These are phyloP conservation scores for Drosophila koepferae DNA, from an alignment of 2,888 invertebrate species.

Conservation along the genomic window DNA sequence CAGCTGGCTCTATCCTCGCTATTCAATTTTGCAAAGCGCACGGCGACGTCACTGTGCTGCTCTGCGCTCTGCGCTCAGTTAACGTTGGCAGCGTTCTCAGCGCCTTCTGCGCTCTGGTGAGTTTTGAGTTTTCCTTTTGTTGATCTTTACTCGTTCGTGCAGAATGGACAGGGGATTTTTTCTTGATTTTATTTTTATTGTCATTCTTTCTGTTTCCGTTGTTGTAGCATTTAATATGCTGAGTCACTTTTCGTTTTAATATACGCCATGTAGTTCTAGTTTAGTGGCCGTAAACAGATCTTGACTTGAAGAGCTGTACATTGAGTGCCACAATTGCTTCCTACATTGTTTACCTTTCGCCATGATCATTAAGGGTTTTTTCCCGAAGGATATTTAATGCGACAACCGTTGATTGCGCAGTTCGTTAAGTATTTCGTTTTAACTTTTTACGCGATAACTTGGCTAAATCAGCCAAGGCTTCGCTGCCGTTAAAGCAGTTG, in stretches of 20 bases:
- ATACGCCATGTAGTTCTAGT: constrained; percentile 54
- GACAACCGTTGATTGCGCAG: constrained; percentile 29
- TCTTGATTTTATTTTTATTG: constrained; percentile 7
- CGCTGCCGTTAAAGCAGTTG: not conserved
- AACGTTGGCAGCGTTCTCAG: constrained; percentile 41
- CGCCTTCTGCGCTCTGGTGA: constrained; percentile 48
- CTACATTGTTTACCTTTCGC: constrained; percentile 52
- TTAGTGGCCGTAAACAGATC: constrained; percentile 51
- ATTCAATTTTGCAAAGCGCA: constrained; percentile 59
- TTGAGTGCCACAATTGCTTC: constrained; percentile 57
- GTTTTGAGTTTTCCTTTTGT: constrained; percentile 67
- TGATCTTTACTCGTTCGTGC: constrained; percentile 36
- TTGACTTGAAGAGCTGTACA: constrained; percentile 27
- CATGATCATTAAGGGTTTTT: constrained; percentile 52
- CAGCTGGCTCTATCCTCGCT: constrained; percentile 66
- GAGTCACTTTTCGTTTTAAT: constrained; percentile 59
- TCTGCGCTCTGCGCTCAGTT: constrained; percentile 10
- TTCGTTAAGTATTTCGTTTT: constrained; percentile 34
- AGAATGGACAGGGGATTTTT: constrained; percentile 42
- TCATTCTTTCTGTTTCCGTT: not conserved
- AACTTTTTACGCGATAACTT: not conserved
- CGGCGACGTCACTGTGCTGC: constrained; percentile 13
- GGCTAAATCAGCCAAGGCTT: constrained; percentile 9
- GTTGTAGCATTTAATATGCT: constrained; percentile 38
- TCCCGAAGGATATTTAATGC: constrained; percentile 62